A percentile compares a stretch with the other conserved stretches of the same genome.
These are phyloP conservation scores for Nomada flava DNA, from an alignment of 2,888 invertebrate genomes.

Conservation along the genomic window DNA sequence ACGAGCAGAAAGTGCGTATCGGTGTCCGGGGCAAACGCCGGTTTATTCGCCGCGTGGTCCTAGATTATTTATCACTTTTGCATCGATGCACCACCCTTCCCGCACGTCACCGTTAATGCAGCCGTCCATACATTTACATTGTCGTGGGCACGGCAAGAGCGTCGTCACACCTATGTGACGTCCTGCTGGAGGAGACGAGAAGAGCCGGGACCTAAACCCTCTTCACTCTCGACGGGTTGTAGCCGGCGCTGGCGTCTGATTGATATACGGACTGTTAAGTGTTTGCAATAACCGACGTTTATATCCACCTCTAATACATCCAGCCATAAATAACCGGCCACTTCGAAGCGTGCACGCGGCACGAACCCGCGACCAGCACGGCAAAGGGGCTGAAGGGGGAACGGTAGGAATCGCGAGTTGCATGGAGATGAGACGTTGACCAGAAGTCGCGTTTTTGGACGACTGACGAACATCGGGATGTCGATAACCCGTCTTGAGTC, in stretches of 20 bases:
- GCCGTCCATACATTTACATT: conserved; percentile 55
- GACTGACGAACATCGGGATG: background rate
- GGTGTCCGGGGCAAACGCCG: conserved; percentile 31
- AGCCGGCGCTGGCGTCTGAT: conserved; percentile 80
- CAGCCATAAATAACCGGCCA: conserved; percentile 82
- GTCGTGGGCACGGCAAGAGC: conserved; percentile 44
- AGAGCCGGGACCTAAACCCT: conserved; percentile 63
- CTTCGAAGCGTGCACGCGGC: conserved; percentile 75
- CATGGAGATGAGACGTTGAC: conserved; percentile 61
- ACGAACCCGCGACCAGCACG: conserved; percentile 39
- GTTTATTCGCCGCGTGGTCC: conserved; percentile 36
- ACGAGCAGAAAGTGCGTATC: conserved; percentile 19
- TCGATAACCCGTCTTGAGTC: conserved; percentile 26
- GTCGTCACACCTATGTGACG: conserved; percentile 47
- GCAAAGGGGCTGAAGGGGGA: conserved; percentile 5
- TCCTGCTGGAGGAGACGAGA: conserved; percentile 58
- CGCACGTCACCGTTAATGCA: conserved; percentile 62
- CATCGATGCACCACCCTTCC: conserved; percentile 34
- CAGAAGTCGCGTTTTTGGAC: conserved; percentile 52
- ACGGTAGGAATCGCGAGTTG: conserved; percentile 35
- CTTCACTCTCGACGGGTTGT: conserved; percentile 73
- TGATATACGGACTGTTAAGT: conserved; percentile 84
- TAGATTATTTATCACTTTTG: conserved; percentile 59
- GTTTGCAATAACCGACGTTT: conserved; percentile 84
- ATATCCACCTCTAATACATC: conserved; percentile 83